These are phyloP conservation scores for Danio kyathit DNA, from an alignment of 2,797 vertebrate species.

Conservation along the genomic window DNA sequence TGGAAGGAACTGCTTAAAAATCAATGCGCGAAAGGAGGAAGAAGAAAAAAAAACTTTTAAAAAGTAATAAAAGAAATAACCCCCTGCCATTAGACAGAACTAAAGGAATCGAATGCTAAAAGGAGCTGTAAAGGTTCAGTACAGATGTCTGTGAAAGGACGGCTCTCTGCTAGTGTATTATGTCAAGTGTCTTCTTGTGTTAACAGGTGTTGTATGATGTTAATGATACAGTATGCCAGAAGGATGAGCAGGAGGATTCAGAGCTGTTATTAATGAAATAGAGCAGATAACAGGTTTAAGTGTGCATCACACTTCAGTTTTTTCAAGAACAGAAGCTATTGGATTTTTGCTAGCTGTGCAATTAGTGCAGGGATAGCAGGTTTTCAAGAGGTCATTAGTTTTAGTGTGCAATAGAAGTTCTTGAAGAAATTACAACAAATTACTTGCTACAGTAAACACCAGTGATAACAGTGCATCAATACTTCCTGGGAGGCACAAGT, in stretches of 20 bases:
- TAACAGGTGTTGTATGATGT: not conserved
- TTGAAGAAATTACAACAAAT: not conserved
- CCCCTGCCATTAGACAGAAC: constrained; percentile 1
- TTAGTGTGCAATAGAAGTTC: not conserved
- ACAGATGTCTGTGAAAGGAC: constrained; percentile 16
- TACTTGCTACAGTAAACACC: not conserved
- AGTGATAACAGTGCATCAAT: not conserved
- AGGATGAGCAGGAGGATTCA: constrained; percentile 7
- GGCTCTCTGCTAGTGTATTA: not conserved
- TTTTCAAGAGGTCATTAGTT: constrained; percentile 14
- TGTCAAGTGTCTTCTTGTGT: constrained; percentile 6
- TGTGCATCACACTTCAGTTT: not conserved
- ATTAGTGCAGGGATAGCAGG: not conserved
- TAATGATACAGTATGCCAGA: constrained; percentile 18
- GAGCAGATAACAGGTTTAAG: not conserved
- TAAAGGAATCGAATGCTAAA: not conserved
- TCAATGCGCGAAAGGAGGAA: not conserved
- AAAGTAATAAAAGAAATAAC: constrained; percentile 20
- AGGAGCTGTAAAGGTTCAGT: not conserved
- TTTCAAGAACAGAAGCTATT: not conserved
- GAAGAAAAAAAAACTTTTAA: not conserved
- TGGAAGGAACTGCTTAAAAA: constrained; percentile 40
- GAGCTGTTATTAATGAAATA: constrained; percentile 15
- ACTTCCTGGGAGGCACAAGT: too few relatives aligned
- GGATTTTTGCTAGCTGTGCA: not conserved